Percentiles rank a stretch among this genome's conserved stretches.
phyloP scores from a whole-genome alignment of 2,888 invertebrate genomes.

The Pyrrhosoma nymphula region DNA sequence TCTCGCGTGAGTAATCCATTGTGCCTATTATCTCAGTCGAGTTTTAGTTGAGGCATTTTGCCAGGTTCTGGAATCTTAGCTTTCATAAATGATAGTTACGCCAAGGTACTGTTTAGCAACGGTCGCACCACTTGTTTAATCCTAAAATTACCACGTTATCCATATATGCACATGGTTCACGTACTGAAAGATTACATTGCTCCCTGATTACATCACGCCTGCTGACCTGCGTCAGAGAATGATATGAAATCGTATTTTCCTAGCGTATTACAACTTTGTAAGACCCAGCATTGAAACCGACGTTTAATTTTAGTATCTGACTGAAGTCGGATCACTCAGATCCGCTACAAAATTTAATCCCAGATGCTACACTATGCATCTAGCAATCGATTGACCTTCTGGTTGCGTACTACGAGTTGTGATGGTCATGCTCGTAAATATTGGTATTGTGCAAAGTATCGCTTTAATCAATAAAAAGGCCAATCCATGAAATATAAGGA shows the following conservation, averaged over 20 bases:
- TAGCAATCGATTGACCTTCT: not conserved
- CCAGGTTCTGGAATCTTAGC: not conserved
- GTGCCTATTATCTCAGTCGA: not conserved
- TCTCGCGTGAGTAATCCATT: not conserved
- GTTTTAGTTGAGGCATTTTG: not conserved
- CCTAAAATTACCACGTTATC: not conserved
- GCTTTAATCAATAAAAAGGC: too few relatives aligned
- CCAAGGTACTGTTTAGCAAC: not conserved
- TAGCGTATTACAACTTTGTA: not conserved
- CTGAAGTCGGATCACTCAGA: too few relatives aligned
- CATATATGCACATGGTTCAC: not conserved
- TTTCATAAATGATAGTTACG: not conserved
- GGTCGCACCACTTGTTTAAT: not conserved
- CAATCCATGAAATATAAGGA: too few relatives aligned
- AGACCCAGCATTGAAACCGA: too few relatives aligned
- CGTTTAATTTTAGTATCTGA: too few relatives aligned
- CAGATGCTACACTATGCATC: too few relatives aligned
- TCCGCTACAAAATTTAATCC: too few relatives aligned
- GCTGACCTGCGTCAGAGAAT: not conserved
- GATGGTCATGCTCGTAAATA: not conserved
- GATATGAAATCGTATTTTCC: not conserved
- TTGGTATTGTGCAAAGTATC: too few relatives aligned
- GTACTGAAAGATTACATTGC: not conserved
- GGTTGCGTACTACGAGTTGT: not conserved
- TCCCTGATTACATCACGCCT: not conserved